Evolutionary conservation across 2,113 vertebrate species (phyloP).

Genomic region (Tyrannus savana): DNA sequence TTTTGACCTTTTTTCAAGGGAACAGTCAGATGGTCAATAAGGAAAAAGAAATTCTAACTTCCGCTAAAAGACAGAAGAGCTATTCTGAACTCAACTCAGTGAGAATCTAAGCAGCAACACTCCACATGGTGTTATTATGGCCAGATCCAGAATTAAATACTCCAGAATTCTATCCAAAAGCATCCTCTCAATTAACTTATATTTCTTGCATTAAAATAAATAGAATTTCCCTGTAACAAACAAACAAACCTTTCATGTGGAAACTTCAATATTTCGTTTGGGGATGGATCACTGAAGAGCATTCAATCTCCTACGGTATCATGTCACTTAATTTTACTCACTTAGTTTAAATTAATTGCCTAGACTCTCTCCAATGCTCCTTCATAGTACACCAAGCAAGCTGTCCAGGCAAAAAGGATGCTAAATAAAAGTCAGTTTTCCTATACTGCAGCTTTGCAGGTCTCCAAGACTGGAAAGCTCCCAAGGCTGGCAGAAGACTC

Average conservation of each 20-base stretch:
- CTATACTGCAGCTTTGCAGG: neutral
- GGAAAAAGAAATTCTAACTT: neutral
- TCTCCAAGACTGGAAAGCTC: neutral
- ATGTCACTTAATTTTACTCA: neutral
- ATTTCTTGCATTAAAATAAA: neutral
- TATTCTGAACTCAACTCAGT: neutral
- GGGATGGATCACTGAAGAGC: neutral
- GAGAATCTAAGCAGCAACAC: neutral
- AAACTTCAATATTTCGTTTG: neutral
- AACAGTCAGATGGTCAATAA: neutral
- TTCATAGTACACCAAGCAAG: neutral
- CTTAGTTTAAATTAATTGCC: neutral
- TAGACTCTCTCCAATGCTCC: neutral
- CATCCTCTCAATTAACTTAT: neutral
- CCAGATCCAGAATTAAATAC: neutral
- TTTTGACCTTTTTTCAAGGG: neutral
- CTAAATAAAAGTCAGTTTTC: neutral
- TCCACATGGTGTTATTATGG: neutral
- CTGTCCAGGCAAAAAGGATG: neutral
- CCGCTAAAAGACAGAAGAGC: neutral
- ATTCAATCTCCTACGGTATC: neutral
- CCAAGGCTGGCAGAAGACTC: neutral
- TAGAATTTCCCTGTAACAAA: neutral
- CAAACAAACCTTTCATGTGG: no score
- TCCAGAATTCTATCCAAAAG: neutral